Base-by-base conservation (phyloP, 2,888 invertebrate species). In the Mesorhabditis spiculigera region DNA sequence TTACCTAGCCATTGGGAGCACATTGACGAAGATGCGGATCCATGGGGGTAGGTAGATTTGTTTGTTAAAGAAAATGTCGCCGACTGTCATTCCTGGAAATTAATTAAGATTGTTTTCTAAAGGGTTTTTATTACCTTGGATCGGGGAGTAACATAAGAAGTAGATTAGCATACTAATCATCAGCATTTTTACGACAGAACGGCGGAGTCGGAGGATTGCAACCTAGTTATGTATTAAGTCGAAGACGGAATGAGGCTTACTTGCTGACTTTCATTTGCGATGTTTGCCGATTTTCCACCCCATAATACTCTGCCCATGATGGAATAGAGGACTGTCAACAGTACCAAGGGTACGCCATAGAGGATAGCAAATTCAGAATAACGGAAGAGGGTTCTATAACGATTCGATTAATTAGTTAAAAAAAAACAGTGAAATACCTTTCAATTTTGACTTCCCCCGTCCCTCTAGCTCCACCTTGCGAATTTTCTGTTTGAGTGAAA, bases 161-260 rank as follows among this genome's bases (percentile, higher is more conserved):
- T 88, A 88, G 4, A 88, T 82, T 28, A 86, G 71, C 63, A 88
- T 87, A 68, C 87, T 87, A 13, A 87, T 86, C 4, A 87, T 86
- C 43, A 88, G 78, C 87, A 87, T 88, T 76, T 87, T 87, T 10
- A 88, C 87, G 6, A 88, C 87, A n/a, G 86, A 86, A 61, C 86
- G 85, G 5, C 87, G 75, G 4, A 78, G 67, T 71, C 75, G 75
- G 8, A 81, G 70, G 8, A 79, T 76, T 5, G 78, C 76, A 45
- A 71, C 72, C 75, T 75, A 62, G 10, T 4, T n/a, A 8, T 43
- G 6, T 43, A 10, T n/a, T 67, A 28, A 10, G 13, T 10, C 2
- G 10, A 43, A 43, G 8, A n/a, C 8, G 45, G 13, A 13, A 66
- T 42, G 58, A 28, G 10, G 5, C 43, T 13, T n/a, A 75, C 73